Conservation (phyloP, 1,140 invertebrate species). For the Andrena cerasifolii region DNA sequence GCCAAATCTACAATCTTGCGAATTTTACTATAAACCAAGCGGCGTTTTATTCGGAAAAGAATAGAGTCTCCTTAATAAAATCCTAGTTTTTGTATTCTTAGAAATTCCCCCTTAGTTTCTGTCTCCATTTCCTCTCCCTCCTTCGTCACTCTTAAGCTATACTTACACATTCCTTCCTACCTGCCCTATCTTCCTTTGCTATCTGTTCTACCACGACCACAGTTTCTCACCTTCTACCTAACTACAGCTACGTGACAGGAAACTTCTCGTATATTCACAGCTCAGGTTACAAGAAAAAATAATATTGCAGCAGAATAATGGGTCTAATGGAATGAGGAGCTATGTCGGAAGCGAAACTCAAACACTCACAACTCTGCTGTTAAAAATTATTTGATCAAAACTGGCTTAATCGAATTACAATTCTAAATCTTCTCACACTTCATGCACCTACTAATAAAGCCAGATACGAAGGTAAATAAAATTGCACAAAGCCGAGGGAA, state of each 20-base stretch:
- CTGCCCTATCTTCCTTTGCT: no score
- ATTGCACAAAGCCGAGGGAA: not conserved
- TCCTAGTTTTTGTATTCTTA: no score
- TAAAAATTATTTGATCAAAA: not conserved
- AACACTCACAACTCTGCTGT: not conserved
- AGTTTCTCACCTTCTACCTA: constrained; percentile 50
- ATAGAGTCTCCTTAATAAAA: no score
- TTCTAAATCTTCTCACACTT: not conserved
- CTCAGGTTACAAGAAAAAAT: constrained; percentile 51
- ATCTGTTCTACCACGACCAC: not conserved
- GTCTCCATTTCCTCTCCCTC: constrained; percentile 1
- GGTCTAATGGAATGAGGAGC: constrained; percentile 46
- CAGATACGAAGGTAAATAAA: not conserved
- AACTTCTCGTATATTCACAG: constrained; percentile 51
- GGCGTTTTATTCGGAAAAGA: no score
- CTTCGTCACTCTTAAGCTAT: constrained; percentile 13
- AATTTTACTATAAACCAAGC: no score
- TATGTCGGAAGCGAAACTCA: not conserved
- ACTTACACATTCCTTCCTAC: not conserved
- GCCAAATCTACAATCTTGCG: no score
- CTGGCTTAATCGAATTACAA: constrained; percentile 23
- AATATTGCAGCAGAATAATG: constrained; percentile 57
- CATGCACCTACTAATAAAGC: not conserved
- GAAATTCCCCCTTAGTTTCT: not conserved
- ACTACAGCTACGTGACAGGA: constrained; percentile 63